Conservation (phyloP, 2,888 invertebrate species). For the Callinectes sapidus region DNA sequence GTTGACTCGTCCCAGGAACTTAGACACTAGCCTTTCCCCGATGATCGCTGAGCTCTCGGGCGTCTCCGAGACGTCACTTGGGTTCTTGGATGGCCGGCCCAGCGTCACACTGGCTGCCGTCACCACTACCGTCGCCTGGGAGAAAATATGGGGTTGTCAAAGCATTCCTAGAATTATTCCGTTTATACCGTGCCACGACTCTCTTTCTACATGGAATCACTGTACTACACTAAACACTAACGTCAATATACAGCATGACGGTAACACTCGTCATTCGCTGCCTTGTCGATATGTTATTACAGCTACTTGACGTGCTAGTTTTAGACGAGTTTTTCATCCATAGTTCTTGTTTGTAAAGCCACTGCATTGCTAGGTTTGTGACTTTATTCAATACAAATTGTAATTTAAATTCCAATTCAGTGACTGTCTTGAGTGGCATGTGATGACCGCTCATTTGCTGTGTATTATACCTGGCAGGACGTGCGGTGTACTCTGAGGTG, state of each 20-base stretch:
- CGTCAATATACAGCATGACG: not conserved
- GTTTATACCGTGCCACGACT: not conserved
- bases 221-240: not conserved
- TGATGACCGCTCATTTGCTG: not conserved
- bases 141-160: not conserved
- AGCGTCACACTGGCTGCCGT: not conserved
- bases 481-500: not conserved
- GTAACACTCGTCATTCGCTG: not conserved
- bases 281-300: not conserved
- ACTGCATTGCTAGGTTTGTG: not conserved
- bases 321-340: not conserved
- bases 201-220: not conserved
- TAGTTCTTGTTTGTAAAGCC: not conserved
- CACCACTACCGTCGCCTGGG: constrained; percentile 5
- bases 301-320: not conserved
- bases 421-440: not conserved
- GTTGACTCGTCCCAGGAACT: not conserved
- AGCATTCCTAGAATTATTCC: not conserved
- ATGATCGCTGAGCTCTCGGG: not conserved
- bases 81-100: not conserved
- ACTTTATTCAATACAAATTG: not conserved
- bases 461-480: not conserved
- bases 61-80: not conserved
- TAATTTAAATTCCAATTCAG: not conserved
- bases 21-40: not conserved